Percentiles rank a stretch among this genome's conserved stretches.
phyloP scores from a whole-genome alignment of 2,888 invertebrate species.

The Scelioninae gen. 1 region DNA sequence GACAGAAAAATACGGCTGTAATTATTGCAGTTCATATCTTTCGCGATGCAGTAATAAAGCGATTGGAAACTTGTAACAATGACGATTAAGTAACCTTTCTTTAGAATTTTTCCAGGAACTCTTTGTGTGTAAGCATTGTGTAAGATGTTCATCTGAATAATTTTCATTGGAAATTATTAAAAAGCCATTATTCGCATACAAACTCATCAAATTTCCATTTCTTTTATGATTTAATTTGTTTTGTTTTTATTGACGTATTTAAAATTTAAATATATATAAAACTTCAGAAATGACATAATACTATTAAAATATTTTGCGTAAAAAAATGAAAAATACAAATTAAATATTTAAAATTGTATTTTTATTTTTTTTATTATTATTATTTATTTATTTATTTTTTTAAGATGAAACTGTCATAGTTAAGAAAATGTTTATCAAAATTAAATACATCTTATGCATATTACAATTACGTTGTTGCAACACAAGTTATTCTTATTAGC shows the following conservation, averaged over 20 bases:
- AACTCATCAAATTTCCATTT: neutral
- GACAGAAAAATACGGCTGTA: slow-evolving; percentile 5
- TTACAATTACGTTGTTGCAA: slow-evolving; percentile 23
- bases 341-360: no score
- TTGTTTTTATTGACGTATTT: neutral
- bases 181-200: slow-evolving; percentile 15
- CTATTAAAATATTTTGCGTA: no score
- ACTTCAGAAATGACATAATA: no score
- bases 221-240: neutral
- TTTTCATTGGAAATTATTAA: slow-evolving; percentile 40
- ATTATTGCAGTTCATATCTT: slow-evolving; percentile 19
- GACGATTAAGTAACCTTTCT: slow-evolving; percentile 52
- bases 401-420: no score
- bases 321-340: no score
- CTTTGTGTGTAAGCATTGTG: slow-evolving; percentile 32
- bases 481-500: slow-evolving; percentile 32
- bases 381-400: no score
- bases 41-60: slow-evolving; percentile 36
- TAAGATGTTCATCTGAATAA: slow-evolving; percentile 32
- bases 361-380: no score
- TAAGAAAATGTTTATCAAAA: slow-evolving; percentile 19
- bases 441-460: slow-evolving; percentile 10
- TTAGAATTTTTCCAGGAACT: slow-evolving; percentile 45
- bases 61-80: slow-evolving; percentile 36
- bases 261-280: no score